These are phyloP conservation scores for Rhinoptilus africanus DNA, from an alignment of 2,113 vertebrate species.

Conservation along the genomic window DNA sequence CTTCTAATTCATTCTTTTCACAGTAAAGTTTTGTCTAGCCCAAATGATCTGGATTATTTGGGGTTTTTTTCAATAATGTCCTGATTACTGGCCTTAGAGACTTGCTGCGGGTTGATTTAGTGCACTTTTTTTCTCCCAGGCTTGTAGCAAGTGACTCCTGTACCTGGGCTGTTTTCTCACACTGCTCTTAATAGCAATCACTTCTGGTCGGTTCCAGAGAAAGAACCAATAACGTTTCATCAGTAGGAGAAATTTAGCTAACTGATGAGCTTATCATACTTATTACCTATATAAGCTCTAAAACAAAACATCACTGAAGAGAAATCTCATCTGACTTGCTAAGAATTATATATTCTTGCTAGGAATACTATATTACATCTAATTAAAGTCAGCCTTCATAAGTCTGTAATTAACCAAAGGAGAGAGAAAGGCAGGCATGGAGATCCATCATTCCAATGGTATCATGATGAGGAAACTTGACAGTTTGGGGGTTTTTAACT, in stretches of 20 bases:
- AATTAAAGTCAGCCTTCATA: neutral
- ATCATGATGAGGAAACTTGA: neutral
- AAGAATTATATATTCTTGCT: neutral
- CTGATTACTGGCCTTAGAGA: neutral
- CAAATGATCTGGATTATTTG: neutral
- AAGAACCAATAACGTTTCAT: neutral
- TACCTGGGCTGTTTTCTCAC: neutral
- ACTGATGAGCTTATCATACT: neutral
- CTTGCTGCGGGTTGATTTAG: neutral
- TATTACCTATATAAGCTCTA: neutral
- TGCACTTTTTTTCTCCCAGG: neutral
- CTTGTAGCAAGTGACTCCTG: neutral
- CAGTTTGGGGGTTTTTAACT: neutral
- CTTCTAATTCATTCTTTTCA: neutral
- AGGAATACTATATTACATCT: neutral
- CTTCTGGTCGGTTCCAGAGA: neutral
- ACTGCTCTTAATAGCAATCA: neutral
- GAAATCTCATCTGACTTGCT: neutral
- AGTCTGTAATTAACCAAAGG: neutral
- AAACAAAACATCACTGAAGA: neutral
- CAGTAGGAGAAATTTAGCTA: conserved; percentile 3
- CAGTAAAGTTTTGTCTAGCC: neutral
- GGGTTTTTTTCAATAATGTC: neutral
- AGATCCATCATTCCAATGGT: neutral
- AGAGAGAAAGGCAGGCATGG: neutral